Conservation (phyloP, 2,888 invertebrate genomes). For the Alloscopus bannaensis region DNA sequence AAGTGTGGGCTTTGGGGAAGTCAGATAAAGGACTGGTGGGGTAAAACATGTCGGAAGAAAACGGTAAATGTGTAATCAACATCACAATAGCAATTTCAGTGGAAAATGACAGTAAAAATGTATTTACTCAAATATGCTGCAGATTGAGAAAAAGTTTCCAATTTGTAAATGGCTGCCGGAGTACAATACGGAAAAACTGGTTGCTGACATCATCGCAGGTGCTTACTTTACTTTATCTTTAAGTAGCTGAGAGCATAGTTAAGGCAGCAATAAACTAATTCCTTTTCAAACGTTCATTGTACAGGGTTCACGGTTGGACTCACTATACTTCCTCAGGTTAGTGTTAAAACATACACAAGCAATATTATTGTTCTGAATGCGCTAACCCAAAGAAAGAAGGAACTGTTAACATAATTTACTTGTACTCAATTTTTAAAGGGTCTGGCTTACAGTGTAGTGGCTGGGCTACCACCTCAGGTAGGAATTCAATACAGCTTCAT, state of each 20-base stretch:
- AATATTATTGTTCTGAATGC: too few species aligned
- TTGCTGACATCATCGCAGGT: constrained; percentile 70
- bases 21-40: constrained; percentile 57
- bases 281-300: not conserved
- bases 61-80: constrained; percentile 65
- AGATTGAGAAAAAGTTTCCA: constrained; percentile 71
- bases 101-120: too few species aligned
- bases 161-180: constrained; percentile 69
- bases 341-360: too few species aligned
- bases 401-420: constrained; percentile 3
- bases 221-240: not conserved
- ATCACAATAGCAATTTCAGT: too few species aligned
- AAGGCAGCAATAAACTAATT: too few species aligned
- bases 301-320: constrained; percentile 68
- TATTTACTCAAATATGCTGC: not conserved
- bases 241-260: not conserved
- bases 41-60: constrained; percentile 67
- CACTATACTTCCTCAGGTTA: constrained; percentile 71
- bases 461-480: constrained; percentile 66
- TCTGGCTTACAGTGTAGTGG: constrained; percentile 68
- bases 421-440: constrained; percentile 44
- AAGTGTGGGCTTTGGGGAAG: constrained; percentile 55
- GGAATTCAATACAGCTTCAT: constrained; percentile 18
- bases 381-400: not conserved
- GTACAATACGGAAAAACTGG: constrained; percentile 68